phyloP scores from a whole-genome alignment of 2,113 vertebrate species.

The Pica pica region DNA sequence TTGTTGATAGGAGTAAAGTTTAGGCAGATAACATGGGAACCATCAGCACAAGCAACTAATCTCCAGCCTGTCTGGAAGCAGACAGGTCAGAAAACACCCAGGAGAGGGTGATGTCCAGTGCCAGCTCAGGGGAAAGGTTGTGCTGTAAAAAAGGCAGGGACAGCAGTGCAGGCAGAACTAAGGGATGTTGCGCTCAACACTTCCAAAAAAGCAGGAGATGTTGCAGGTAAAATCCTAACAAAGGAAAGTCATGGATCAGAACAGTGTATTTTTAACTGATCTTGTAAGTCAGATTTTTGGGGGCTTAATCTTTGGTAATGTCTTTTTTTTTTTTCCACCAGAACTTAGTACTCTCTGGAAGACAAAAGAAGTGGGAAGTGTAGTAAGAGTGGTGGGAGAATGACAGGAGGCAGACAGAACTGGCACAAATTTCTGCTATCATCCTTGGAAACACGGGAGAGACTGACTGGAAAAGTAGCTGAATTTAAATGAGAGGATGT shows the following conservation, averaged over 20 bases:
- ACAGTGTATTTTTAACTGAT: background rate
- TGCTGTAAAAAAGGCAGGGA: background rate
- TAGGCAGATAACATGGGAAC: background rate
- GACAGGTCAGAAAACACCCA: background rate
- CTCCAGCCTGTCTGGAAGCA: background rate
- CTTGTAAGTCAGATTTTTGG: background rate
- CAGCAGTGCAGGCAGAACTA: background rate
- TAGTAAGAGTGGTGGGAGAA: background rate
- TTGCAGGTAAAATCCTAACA: background rate
- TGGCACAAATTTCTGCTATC: background rate
- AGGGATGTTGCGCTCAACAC: background rate
- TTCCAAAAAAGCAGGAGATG: background rate
- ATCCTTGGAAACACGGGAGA: background rate
- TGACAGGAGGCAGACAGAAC: background rate
- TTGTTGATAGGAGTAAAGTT: background rate
- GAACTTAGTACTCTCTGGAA: background rate
- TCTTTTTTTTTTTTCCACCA: no score
- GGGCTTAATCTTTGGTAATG: background rate
- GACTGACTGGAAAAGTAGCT: background rate
- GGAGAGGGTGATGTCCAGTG: background rate
- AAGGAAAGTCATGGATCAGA: background rate
- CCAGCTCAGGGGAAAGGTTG: background rate
- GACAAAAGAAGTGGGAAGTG: background rate
- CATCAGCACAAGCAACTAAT: background rate
- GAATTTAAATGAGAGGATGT: background rate